Base-by-base conservation (phyloP, 2,113 vertebrate genomes). In the Mystacornis crossleyi region DNA sequence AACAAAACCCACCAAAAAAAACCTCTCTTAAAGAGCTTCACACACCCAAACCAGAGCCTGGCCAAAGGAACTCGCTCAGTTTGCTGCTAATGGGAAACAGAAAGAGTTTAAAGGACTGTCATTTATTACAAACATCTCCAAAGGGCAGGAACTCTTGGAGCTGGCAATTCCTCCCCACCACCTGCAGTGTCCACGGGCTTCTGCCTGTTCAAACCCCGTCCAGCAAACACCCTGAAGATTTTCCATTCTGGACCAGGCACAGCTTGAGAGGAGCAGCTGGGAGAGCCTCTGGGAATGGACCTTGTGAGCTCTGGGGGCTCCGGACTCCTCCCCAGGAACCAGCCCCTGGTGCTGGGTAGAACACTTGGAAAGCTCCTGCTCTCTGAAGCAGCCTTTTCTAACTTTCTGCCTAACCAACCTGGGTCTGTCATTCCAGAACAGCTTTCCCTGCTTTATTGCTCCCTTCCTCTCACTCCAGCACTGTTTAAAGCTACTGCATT, bases 401-500 rank as follows among this genome's bases (percentile, higher is more conserved):
- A 34, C 47, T 72, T 45, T 9, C 72, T 73, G 69, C 93, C 72
- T 67, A 38, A 81, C 89, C 85, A 82, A 50, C 80, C 51, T 8
- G 72, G 72, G 33, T 26, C 12, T 54, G 77, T 43, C 85, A 90
- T 11, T 73, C 67, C 69, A 16, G 17, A 84, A 58, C 31, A 34
- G 40, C 90, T 58, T 60, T 23, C 62, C 83, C 40, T 28, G 67
- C 43, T 87, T 93, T 93, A 80, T 75, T 3, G 28, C 82, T 70
- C 73, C 47, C 23, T 69, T 85, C 57, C 88, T 81, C 83, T 50
- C 87, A 31, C 73, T 26, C 50, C 48, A 80, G 55, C 77, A 33
- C 70, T 91, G 51, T 31, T 96, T 95, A 95, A 70, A 62, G 62
- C 78, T 48, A 1, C 90, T 91, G 70, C 23, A 61, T 93, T 95